A percentile compares a stretch with the other conserved stretches of the same genome.
These are phyloP conservation scores for Sebastes variabilis DNA, from an alignment of 2,797 vertebrate genomes.

Conservation along the genomic window DNA sequence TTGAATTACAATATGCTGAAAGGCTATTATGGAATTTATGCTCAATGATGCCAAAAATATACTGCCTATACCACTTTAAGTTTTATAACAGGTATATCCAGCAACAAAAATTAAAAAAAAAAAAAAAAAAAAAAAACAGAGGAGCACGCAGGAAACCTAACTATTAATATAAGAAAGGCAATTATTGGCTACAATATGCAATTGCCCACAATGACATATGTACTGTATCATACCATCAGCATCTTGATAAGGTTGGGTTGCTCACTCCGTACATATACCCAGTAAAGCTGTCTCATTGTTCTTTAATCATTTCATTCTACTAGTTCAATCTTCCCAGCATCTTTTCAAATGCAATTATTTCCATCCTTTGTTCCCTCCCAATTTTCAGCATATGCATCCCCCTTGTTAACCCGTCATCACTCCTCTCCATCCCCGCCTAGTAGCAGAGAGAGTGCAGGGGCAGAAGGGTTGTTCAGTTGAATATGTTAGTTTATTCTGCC, in stretches of 20 bases:
- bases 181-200: not conserved
- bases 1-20: too few species aligned
- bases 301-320: not conserved
- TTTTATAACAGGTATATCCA: too few species aligned
- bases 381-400: not conserved
- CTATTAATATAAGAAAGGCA: not conserved
- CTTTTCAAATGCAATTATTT: not conserved
- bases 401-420: too few species aligned
- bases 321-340: not conserved
- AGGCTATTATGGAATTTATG: too few species aligned
- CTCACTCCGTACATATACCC: not conserved
- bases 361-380: not conserved
- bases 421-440: too few species aligned
- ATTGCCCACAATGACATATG: not conserved
- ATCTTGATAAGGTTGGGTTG: not conserved
- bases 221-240: not conserved
- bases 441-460: too few species aligned
- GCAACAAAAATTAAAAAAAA: too few species aligned
- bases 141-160: too few species aligned
- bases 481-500: too few species aligned
- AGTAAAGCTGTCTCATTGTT: not conserved
- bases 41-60: too few species aligned
- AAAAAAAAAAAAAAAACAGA: accelerated
- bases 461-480: too few species aligned
- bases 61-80: too few species aligned